Evolutionary conservation across 2,888 invertebrate genomes (phyloP), one percentile per base, ranked within the genome.

Genomic region (Agrotis segetum): DNA sequence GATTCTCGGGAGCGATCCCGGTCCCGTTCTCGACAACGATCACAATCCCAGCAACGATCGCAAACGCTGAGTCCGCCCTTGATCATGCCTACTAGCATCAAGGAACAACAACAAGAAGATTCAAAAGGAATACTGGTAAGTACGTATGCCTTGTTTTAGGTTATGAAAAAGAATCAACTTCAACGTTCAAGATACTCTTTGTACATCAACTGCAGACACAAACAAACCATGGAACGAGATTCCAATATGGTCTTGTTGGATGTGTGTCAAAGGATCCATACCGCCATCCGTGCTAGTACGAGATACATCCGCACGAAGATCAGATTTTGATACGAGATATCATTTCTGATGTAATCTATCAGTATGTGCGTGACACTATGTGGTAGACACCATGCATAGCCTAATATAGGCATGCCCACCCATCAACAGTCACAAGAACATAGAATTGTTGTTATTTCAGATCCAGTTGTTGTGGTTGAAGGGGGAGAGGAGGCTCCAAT

Each of bases 301-400:
- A 47, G n/a, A 61, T 61, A 61, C 61, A 47, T 61, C 61, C 47
- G 47, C 61, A 61, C 61, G 61, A 61, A 47, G 61, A 61, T 61
- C 61, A 61, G 61, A n/a, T 61, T 61, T 29, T 47, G 61, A 61
- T 60, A 47, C 60, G 60, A 60, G 60, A 60, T 60, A 49, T 49
- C 24, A 47, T 24, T n/a, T 47, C 60, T 61, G 47, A 47, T 61
- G 19, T 24, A 7, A 7, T 13, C 46, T 60, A 46, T 17, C 13
- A 13, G 3, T 14, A 14, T 47, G 47, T 61, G 49, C 58, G 44
- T 16, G 44, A 44, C 59, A 59, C 59, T 44, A 9, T 16, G 16
- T 13, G 44, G 44, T 59, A 21, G 21, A 6, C 9, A n/a, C 24
- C 24, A 24, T 24, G 24, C 24, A 24, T 24, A 24, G 24, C 24